Evolutionary conservation across 2,113 vertebrate species (phyloP), one percentile per base, ranked within the genome.

Genomic region (Mastomys natalensis): DNA sequence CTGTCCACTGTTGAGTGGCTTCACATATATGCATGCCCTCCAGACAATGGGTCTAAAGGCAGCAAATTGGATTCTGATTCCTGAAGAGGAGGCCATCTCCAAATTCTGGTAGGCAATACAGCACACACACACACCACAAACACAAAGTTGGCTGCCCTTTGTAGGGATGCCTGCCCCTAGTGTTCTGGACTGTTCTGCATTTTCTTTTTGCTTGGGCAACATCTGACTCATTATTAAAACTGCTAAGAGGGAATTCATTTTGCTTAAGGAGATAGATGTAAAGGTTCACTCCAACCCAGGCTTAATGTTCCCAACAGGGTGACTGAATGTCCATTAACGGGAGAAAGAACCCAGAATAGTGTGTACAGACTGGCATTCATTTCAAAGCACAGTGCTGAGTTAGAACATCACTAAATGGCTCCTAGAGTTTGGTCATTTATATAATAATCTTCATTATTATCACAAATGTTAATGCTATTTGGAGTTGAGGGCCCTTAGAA

Each of bases 101-200:
- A 15, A 15, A n/a, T 12, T 73, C 34, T 37, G 5, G 4, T 0
- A 4, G 12, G 10, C 0, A 13, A 3, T 5, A n/a, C 5, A 77
- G 9, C 51, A 51, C 51, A 51, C 51, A 51, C 10, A 51, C 43
- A 80, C 64, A 78, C 43, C 62, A 87, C 45, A 43, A 5, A 74
- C 40, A 73, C n/a, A 72, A 80, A 26, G 17, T 53, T 37, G 60
- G 26, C 10, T 48, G 40, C 21, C 45, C 31, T 90, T 60, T n/a
- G 17, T 21, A 22, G 17, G 45, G 60, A 55, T 19, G 68, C 64
- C 37, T 21, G 29, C 7, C 31, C 58, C 68, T 21, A 7, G 7
- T 31, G 60, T 43, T 53, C 45, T n/a, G 72, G 26, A 22, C 7
- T 80, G 29, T 5, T 8, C 34, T 62, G 10, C 40, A 9, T 37